Evolutionary conservation across 2,888 invertebrate species (phyloP), one percentile per base, ranked within the genome.

Genomic region (Drosophila ochracea): DNA sequence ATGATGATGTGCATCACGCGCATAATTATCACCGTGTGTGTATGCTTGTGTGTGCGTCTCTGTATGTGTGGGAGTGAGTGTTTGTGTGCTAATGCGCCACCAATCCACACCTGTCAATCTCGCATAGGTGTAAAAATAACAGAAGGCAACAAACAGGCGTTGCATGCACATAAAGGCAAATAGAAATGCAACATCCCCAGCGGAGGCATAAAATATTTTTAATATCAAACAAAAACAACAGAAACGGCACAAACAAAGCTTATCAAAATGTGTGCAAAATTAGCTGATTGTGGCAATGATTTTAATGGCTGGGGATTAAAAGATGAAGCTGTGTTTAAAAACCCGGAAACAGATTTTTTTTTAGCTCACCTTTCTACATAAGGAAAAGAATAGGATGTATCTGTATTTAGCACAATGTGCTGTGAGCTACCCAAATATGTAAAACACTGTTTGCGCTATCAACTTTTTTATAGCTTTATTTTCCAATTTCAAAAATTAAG

Each of bases 191-290:
- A 57, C 68, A 62, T 66, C 54, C 58, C 63, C 64, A 70, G 61
- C 57, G 68, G 60, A 68, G 59, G 65, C 59, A 77, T 73, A 50
- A 67, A 73, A 81, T 81, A 79, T 79, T 77, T 78, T 76, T 80
- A 78, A 81, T 80, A 80, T 80, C 60, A 61, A 49, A 66, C 65
- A 75, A 65, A 68, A 59, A 49, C 39, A 50, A 63, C 60, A 71
- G n/a, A 25, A 39, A 53, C 33, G 33, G 52, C 68, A 58, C 43
- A 33, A 62, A 76, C 75, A 65, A 77, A 73, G 88, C 90, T 71
- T 85, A 90, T 85, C 90, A 85, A 88, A 85, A 90, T 75, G 89
- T 85, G 85, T 80, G 86, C 78, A 73, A 90, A 86, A 86, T 86
- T 90, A 85, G 85, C 90, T 78, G 63, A 89, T 82, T 69, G 69